A percentile compares a stretch with the other conserved stretches of the same genome.
Conservation (phyloP, 1,140 invertebrate genomes). For the Philopotamus ludificatus region DNA sequence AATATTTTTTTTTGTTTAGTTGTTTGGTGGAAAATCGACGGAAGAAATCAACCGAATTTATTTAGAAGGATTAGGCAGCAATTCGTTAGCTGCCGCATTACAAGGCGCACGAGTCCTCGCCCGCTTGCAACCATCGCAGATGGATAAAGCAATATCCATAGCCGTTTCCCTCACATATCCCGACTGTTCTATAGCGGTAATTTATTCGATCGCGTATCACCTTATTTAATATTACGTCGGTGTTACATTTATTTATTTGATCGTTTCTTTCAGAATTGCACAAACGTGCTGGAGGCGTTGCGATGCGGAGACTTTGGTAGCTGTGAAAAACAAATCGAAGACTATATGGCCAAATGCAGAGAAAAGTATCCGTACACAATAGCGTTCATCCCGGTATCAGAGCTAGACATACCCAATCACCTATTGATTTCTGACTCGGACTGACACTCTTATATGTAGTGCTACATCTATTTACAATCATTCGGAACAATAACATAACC, state of each 20-base stretch:
- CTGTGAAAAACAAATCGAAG: slow-evolving; percentile 63
- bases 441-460: background rate
- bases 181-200: slow-evolving; percentile 61
- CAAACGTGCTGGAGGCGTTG: slow-evolving; percentile 73
- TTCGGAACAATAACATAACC: slow-evolving; percentile 12
- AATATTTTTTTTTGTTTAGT: slow-evolving; percentile 23
- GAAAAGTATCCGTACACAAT: slow-evolving; percentile 72
- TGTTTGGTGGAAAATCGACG: slow-evolving; percentile 56
- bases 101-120: slow-evolving; percentile 74
- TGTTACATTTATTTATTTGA: slow-evolving; percentile 11
- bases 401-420: slow-evolving; percentile 42
- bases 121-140: slow-evolving; percentile 61
- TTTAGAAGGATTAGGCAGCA: slow-evolving; percentile 57
- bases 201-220: slow-evolving; percentile 5
- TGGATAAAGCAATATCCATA: slow-evolving; percentile 62
- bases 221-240: background rate
- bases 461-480: slow-evolving; percentile 1
- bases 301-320: slow-evolving; percentile 75
- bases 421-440: no score
- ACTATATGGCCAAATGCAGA: slow-evolving; percentile 71
- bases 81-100: slow-evolving; percentile 67
- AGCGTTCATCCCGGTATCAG: slow-evolving; percentile 60
- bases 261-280: slow-evolving; percentile 65
- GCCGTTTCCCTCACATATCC: slow-evolving; percentile 62
- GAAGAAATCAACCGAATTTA: slow-evolving; percentile 71